Evolutionary conservation across 35 echinoderm and acorn worm species (phyloP).

Genomic region (Patiria miniata): DNA sequence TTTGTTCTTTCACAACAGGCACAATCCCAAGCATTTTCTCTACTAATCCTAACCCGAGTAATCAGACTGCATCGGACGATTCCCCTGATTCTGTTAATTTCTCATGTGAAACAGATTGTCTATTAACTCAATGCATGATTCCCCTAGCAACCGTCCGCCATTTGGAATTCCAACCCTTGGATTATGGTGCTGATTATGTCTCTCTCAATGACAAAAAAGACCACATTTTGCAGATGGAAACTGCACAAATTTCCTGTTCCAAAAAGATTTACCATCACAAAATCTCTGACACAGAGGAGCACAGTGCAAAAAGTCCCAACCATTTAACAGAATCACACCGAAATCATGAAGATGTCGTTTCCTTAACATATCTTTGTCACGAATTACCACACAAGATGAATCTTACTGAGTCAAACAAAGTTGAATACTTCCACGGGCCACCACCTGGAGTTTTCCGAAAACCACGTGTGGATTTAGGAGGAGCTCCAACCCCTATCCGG

Average conservation of each 20-base stretch:
- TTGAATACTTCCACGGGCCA: not conserved
- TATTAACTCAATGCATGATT: not conserved
- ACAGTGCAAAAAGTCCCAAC: too few relatives aligned
- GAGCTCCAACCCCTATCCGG: conserved; percentile 38
- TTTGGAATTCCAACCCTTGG: not conserved
- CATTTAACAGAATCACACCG: too few relatives aligned
- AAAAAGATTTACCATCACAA: too few relatives aligned
- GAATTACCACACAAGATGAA: too few relatives aligned
- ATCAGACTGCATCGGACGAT: not conserved
- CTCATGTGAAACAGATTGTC: not conserved
- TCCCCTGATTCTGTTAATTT: not conserved
- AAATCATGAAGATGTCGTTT: too few relatives aligned
- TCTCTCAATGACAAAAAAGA: not conserved
- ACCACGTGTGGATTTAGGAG: conserved; percentile 63
- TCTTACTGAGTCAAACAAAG: too few relatives aligned
- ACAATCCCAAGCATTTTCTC: conserved; percentile 19
- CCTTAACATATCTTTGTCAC: too few relatives aligned
- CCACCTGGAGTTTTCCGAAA: conserved; percentile 62
- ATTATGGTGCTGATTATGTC: not conserved
- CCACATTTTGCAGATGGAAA: too few relatives aligned
- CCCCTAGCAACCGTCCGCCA: not conserved
- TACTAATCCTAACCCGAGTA: conserved; percentile 1
- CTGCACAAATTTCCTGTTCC: too few relatives aligned
- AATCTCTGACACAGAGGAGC: too few relatives aligned
- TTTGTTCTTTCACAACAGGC: conserved; percentile 23